A percentile compares a stretch with the other conserved stretches of the same genome.
phyloP scores from a whole-genome alignment of 2,888 invertebrate species.

The Calephelis perditalis region DNA sequence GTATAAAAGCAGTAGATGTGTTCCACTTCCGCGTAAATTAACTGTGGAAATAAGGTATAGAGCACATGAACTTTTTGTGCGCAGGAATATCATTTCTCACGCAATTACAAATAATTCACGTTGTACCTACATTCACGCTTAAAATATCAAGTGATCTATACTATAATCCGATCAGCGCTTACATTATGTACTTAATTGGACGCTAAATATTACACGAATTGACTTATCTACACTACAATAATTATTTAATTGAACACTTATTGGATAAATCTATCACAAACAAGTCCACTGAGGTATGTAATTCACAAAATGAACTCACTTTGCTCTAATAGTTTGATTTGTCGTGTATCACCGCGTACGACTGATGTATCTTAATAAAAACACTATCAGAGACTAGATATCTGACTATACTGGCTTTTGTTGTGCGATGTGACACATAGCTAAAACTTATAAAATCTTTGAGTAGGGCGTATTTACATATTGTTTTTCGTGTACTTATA shows the following conservation, averaged over 20 bases:
- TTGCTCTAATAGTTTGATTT: conserved; percentile 43
- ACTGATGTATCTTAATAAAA: conserved; percentile 46
- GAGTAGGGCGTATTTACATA: conserved; percentile 34
- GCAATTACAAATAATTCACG: not conserved
- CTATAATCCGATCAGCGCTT: conserved; percentile 21
- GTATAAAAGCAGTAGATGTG: conserved; percentile 38
- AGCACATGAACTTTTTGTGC: conserved; percentile 6
- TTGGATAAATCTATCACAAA: conserved; percentile 76
- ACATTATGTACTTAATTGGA: conserved; percentile 44
- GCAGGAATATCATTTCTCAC: not conserved
- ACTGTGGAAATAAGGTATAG: conserved; percentile 6
- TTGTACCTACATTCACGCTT: no score
- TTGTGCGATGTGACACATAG: conserved; percentile 39
- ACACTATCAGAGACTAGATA: conserved; percentile 68
- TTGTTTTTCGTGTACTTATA: conserved; percentile 9
- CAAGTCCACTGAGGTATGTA: conserved; percentile 66
- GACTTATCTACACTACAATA: conserved; percentile 53
- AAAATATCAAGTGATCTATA: conserved; percentile 1
- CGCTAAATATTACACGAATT: conserved; percentile 67
- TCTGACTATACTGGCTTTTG: conserved; percentile 65
- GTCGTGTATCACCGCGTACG: not conserved
- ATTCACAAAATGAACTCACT: conserved; percentile 58
- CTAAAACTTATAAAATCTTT: conserved; percentile 28
- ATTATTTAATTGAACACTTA: conserved; percentile 73
- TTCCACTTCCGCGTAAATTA: conserved; percentile 11